These are phyloP conservation scores for Pediacus dermestoides DNA, from an alignment of 2,888 invertebrate genomes.

Conservation along the genomic window DNA sequence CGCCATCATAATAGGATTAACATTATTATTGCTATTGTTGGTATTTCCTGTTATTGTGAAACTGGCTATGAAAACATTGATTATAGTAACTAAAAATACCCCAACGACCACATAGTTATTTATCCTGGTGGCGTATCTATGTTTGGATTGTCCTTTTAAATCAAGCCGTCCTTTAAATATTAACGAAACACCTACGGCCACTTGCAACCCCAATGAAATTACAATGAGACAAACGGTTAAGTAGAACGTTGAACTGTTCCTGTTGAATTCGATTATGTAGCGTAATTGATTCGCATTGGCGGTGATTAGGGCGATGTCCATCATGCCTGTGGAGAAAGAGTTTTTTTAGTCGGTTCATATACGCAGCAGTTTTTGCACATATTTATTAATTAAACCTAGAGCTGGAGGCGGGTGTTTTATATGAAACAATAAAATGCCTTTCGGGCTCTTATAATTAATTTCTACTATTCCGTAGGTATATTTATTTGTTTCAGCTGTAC, in stretches of 20 bases:
- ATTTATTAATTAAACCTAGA: constrained; percentile 14
- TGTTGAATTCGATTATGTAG: constrained; percentile 60
- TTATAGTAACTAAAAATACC: constrained; percentile 64
- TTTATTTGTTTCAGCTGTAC: too few species aligned
- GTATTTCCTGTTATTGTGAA: constrained; percentile 53
- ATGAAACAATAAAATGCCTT: too few species aligned
- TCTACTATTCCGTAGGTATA: too few species aligned
- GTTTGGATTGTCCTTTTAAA: constrained; percentile 52
- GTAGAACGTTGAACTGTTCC: constrained; percentile 56
- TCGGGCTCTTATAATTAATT: too few species aligned
- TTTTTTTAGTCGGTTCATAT: too few species aligned
- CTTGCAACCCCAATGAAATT: constrained; percentile 61
- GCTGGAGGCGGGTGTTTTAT: too few species aligned
- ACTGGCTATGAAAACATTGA: constrained; percentile 65
- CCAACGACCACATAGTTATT: constrained; percentile 62
- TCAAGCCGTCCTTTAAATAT: constrained; percentile 60
- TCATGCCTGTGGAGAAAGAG: constrained; percentile 54
- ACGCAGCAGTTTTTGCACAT: too few species aligned
- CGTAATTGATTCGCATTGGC: constrained; percentile 69
- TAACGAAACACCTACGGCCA: constrained; percentile 59
- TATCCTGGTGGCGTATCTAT: constrained; percentile 51
- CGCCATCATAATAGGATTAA: too few species aligned
- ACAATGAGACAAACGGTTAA: constrained; percentile 57
- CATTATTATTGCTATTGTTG: too few species aligned
- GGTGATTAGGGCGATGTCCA: constrained; percentile 67